Base-by-base conservation (phyloP, 2,113 vertebrate species). In the Burhinus oedicnemus region DNA sequence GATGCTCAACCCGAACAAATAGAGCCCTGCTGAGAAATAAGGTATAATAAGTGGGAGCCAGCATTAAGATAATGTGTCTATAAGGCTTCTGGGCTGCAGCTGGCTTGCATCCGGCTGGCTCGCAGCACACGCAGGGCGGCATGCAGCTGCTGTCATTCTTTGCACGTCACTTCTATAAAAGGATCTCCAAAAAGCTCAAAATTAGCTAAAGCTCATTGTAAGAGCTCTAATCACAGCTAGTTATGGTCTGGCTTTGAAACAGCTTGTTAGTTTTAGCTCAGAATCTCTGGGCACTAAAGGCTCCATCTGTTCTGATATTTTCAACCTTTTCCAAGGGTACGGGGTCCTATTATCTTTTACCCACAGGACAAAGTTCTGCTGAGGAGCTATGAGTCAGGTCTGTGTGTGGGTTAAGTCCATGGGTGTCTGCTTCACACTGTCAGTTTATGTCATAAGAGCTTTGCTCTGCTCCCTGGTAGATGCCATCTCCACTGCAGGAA, bases 1-100 rank as follows among this genome's bases (percentile, higher is more conserved):
- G 69, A 70, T 54, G 20, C 20, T 96, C 76, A 84, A 94, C 42
- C 69, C 78, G 87, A 61, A 89, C 80, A 89, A 91, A 66, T 64
- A 60, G 74, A 4, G 15, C 47, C 94, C 81, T 96, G 89, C 87
- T 96, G 93, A 84, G 96, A 94, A 96, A 76, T 93, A 42, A 95
- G 52, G 65, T 78, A 51, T 47, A 94, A 95, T 84, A 89, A 72
- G 72, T 60, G 0, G 0, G 18, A 55, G 55, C 8, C 65, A 91
- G 51, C 45, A 38, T 32, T 74, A 23, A 17, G 60, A 64, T 38
- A 95, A 87, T 84, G 55, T 1, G 14, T 65, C 83, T 78, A 5
- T 17, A 85, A 44, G 91, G 83, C 55, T 92, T 54, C 79, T 70
- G 69, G 86, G 77, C 62, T 78, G 74, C 91, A 97, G 95, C 89